Base-by-base conservation (phyloP, 2,888 invertebrate species). In the Nomada flava region DNA sequence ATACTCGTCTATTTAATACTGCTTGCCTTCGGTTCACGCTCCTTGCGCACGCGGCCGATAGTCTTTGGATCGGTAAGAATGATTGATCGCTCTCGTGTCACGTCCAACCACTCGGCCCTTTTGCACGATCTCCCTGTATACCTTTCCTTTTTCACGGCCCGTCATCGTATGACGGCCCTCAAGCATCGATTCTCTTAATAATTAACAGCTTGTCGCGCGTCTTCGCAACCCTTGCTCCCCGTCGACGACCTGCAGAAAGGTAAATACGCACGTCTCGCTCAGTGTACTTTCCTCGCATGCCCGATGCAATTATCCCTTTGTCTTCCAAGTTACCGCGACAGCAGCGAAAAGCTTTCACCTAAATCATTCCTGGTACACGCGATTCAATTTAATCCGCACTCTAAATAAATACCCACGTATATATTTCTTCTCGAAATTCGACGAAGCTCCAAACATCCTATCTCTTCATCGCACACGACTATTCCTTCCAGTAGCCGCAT, bases 51-150 rank as follows among this genome's bases (percentile, higher is more conserved):
- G 68, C 18, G 55, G 67, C 62, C 64, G 72, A 60, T 63, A 82
- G 78, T 67, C 82, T 77, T 77, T 82, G 86, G 88, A 84, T 86
- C 82, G 82, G 68, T 57, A 60, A 29, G 69, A 70, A 88, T 88
- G 87, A 87, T 87, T 84, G 88, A 87, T 87, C 76, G 75, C 68
- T 65, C 83, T 76, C 80, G n/a, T 79, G 88, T 87, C 86, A 84
- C 81, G 81, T 87, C 72, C 68, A 82, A 82, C 78, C 72, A 72
- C 77, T 76, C 68, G 76, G 69, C 85, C 87, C 81, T 87, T 84
- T 76, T 84, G 85, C 87, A 80, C 77, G 72, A 67, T 84, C 75
- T 76, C 75, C 62, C 59, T 68, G 74, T 83, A 68, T 75, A 68
- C 83, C 68, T 75, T 76, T 84, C 77, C 80, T 84, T 79, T 84